Base-by-base conservation (phyloP, 2,797 vertebrate species). In the Oceanodroma leucorhoa region DNA sequence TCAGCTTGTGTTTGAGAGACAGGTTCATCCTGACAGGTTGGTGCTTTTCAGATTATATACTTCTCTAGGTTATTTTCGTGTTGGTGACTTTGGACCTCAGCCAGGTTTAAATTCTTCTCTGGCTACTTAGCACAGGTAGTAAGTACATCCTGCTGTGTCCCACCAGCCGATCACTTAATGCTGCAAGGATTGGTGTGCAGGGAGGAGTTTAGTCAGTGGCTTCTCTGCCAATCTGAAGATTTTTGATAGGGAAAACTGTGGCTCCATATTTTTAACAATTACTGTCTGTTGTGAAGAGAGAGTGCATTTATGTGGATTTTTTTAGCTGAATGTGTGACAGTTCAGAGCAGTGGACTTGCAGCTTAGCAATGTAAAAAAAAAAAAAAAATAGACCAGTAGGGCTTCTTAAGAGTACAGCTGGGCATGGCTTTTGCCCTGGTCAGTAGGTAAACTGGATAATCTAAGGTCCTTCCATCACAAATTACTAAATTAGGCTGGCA, bases 21-120 rank as follows among this genome's bases (percentile, higher is more conserved):
- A 99, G 91, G 99, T 99, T 88, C 98, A 98, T 76, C 99, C 99
- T 91, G 98, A 99, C 90, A 99, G 99, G 99, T 99, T 98, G n/a
- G 93, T 93, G 23, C n/a, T 90, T 94, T 95, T 89, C 77, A 36
- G 40, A 46, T 67, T 24, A 26, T 19, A 6, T 66, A 11, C 13
- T 85, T 62, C 29, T 62, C 13, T 61, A 66, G 36, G 45, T 91
- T 64, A 57, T 83, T 84, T 65, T 65, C 38, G 3, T 70, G 16
- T 34, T 75, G 38, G 17, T 43, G 34, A 51, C 54, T 71, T 81
- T 32, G 36, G 21, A 55, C n/a, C 30, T 89, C 29, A 89, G 50
- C 29, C 18, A 10, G 19, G 23, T 70, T 36, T 76, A 46, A 75
- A 62, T 64, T 90, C 20, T 71, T 38, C 13, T 83, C 11, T 69